These are phyloP conservation scores for Oxyruncus cristatus DNA, from an alignment of 2,113 vertebrate genomes.

Conservation along the genomic window DNA sequence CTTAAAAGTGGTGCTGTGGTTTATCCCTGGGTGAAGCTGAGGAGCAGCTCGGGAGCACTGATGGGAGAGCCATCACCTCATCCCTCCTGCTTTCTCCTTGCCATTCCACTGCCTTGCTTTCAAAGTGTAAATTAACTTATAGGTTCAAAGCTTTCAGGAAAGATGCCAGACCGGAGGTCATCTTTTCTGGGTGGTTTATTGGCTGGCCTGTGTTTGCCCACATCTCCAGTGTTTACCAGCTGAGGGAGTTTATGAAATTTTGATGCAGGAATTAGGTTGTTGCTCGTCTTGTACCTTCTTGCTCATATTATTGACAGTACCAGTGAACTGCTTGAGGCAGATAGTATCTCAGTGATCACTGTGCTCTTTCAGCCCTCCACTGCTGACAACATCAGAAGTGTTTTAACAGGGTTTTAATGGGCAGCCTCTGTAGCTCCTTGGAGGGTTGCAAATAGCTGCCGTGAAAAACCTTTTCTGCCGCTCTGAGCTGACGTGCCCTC, in stretches of 20 bases:
- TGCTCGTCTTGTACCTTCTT: slow-evolving; percentile 94
- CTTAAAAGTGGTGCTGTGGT: accelerated
- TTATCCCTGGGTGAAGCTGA: neutral
- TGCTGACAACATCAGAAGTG: slow-evolving; percentile 97
- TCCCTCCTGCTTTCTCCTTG: neutral
- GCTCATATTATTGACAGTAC: slow-evolving; percentile 97
- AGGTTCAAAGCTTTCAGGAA: slow-evolving; percentile 71
- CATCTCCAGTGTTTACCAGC: slow-evolving; percentile 56
- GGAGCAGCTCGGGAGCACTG: neutral
- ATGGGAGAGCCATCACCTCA: neutral
- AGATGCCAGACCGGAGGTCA: slow-evolving; percentile 70
- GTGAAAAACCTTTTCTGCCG: slow-evolving; percentile 76
- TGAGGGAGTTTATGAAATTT: slow-evolving; percentile 89
- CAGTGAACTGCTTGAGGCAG: slow-evolving; percentile 83
- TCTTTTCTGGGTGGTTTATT: slow-evolving; percentile 59
- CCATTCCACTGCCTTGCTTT: neutral
- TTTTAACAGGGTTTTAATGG: slow-evolving; percentile 99
- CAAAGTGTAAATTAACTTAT: slow-evolving; percentile 14
- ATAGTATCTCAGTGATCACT: slow-evolving; percentile 79
- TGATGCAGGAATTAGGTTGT: slow-evolving; percentile 97
- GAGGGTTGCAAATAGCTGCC: slow-evolving; percentile 91
- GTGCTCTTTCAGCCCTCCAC: slow-evolving; percentile 79
- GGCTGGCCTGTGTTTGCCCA: slow-evolving; percentile 70
- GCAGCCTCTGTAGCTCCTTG: slow-evolving; percentile 85
- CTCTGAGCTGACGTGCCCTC: slow-evolving; percentile 84